Conservation (phyloP, 2,888 invertebrate genomes). For the Leucophenga maculata region DNA sequence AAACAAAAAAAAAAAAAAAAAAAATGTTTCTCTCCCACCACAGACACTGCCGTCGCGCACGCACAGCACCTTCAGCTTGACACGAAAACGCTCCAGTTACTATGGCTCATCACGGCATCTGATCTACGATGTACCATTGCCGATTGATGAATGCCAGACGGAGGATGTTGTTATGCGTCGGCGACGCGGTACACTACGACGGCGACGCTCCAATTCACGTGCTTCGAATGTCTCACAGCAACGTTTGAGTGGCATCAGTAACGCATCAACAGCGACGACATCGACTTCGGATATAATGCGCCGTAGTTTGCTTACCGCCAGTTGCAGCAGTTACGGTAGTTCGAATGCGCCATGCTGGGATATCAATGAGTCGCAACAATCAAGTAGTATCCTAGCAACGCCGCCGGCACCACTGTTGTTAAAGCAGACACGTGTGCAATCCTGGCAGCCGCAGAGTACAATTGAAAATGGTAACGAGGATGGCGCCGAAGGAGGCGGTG, state of each 20-base stretch:
- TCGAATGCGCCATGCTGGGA: slow-evolving; percentile 50
- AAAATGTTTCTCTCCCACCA: background rate
- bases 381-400: slow-evolving; percentile 4
- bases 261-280: slow-evolving; percentile 55
- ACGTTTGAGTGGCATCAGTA: slow-evolving; percentile 61
- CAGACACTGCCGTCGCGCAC: slow-evolving; percentile 3
- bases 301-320: slow-evolving; percentile 59
- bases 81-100: slow-evolving; percentile 72
- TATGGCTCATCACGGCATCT: slow-evolving; percentile 76
- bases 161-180: slow-evolving; percentile 72
- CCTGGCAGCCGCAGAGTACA: slow-evolving; percentile 65
- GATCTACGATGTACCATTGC: slow-evolving; percentile 77
- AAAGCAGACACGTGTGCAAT: slow-evolving; percentile 59
- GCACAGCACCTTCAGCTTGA: slow-evolving; percentile 63
- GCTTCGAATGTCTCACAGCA: slow-evolving; percentile 53
- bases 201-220: slow-evolving; percentile 46
- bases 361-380: slow-evolving; percentile 23
- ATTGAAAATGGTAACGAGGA: background rate
- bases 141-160: slow-evolving; percentile 76
- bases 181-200: slow-evolving; percentile 49
- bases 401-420: slow-evolving; percentile 21
- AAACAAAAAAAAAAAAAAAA: too few species aligned
- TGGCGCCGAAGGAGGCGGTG: background rate
- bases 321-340: slow-evolving; percentile 59
- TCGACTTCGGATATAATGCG: slow-evolving; percentile 49